Conservation (phyloP, 2,797 vertebrate species). For the Neomorphus geoffroyi region DNA sequence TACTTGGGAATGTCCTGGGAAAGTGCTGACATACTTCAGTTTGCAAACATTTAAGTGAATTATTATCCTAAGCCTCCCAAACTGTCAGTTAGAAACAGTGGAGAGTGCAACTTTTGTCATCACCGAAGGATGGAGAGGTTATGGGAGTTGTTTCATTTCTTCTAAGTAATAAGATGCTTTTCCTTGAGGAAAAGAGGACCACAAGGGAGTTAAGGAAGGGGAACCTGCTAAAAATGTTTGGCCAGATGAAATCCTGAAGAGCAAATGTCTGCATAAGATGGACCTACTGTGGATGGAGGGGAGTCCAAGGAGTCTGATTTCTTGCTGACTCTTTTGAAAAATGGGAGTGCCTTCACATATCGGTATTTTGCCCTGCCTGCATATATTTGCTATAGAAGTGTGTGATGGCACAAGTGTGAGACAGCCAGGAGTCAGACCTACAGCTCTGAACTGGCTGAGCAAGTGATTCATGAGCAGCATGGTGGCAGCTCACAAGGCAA, state of each 20-base stretch:
- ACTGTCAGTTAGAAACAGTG: neutral
- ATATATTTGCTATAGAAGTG: neutral
- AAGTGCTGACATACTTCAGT: conserved; percentile 12
- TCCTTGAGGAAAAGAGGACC: neutral
- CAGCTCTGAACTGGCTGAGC: accelerated
- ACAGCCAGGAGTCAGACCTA: neutral
- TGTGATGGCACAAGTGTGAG: neutral
- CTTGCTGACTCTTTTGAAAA: neutral
- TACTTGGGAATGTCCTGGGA: conserved; percentile 18
- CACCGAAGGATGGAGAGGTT: neutral
- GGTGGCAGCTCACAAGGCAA: neutral
- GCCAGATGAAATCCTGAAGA: neutral
- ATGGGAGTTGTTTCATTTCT: neutral
- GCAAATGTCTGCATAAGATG: neutral
- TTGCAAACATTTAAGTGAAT: conserved; percentile 18
- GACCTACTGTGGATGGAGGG: neutral
- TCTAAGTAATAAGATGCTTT: neutral
- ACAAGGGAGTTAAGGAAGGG: neutral
- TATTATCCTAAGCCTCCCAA: conserved; percentile 16
- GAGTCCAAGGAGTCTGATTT: neutral
- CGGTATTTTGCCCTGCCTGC: neutral
- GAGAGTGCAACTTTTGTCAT: neutral
- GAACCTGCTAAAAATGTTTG: neutral
- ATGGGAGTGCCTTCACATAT: accelerated
- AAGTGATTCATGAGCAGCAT: neutral